phyloP scores from a whole-genome alignment of 2,888 invertebrate genomes.

The Aquatica leii region DNA sequence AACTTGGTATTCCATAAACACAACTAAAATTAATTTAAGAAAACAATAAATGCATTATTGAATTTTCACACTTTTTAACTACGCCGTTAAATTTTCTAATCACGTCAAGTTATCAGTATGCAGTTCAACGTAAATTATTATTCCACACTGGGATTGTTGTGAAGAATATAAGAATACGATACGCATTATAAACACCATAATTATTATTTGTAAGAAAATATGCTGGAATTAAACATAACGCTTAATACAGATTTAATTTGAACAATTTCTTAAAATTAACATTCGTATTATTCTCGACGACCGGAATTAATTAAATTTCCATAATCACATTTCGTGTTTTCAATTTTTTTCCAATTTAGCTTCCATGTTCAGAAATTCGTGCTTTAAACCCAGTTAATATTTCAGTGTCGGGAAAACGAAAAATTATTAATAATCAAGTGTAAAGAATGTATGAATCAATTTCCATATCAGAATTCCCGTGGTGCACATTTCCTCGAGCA shows the following conservation, averaged over 20 bases:
- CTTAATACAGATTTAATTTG: neutral
- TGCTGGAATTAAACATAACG: conserved; percentile 2
- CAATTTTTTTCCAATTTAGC: conserved; percentile 22
- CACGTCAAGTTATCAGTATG: neutral
- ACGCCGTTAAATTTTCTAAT: neutral
- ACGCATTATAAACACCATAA: conserved; percentile 3
- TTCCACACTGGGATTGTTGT: conserved; percentile 1
- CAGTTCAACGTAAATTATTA: conserved; percentile 1
- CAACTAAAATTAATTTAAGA: too few species aligned
- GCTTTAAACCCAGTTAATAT: conserved; percentile 18
- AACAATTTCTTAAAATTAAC: neutral
- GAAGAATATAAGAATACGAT: conserved; percentile 4
- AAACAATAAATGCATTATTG: too few species aligned
- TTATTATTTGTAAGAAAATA: conserved; percentile 2
- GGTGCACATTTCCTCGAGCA: conserved; percentile 28
- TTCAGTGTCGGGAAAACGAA: conserved; percentile 20
- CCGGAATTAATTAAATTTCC: conserved; percentile 2
- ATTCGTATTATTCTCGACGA: neutral
- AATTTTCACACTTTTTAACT: neutral
- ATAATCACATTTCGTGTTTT: conserved; percentile 2
- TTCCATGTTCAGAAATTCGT: conserved; percentile 7
- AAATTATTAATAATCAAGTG: conserved; percentile 34
- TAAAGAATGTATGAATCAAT: conserved; percentile 36
- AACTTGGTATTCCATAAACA: too few species aligned
- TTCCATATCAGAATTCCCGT: conserved; percentile 32